A percentile compares a stretch with the other conserved stretches of the same genome.
These are phyloP conservation scores for Drosophila eugracilis DNA, from an alignment of 1,140 invertebrate species.

Conservation along the genomic window DNA sequence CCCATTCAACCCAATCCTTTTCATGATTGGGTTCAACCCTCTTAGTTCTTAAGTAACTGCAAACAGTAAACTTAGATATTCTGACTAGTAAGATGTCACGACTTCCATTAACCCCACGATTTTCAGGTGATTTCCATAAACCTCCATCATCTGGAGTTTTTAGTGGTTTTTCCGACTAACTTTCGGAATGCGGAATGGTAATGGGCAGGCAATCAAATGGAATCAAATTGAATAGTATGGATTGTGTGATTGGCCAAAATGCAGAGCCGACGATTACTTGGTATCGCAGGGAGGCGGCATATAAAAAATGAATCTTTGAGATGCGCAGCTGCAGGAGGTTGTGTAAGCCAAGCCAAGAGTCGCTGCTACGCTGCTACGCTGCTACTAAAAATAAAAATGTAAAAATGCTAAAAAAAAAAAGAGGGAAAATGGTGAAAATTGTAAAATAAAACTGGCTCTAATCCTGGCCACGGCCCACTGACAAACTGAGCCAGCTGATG, in stretches of 20 bases:
- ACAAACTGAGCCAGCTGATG: constrained; percentile 44
- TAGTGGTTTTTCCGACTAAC: not conserved
- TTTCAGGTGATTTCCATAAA: constrained; percentile 5
- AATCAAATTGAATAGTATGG: constrained; percentile 14
- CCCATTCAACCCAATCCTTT: too few species aligned
- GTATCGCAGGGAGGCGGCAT: constrained; percentile 4
- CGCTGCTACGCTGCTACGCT: too few species aligned
- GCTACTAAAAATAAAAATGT: constrained; percentile 5
- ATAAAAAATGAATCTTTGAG: constrained; percentile 4
- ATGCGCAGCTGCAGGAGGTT: constrained; percentile 46
- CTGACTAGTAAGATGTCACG: not conserved
- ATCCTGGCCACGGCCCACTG: constrained; percentile 61
- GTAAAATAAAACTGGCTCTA: constrained; percentile 51
- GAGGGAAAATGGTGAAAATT: constrained; percentile 3
- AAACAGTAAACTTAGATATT: not conserved
- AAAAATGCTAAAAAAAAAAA: not conserved
- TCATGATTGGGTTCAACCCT: not conserved
- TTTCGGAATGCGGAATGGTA: constrained; percentile 27
- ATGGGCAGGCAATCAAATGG: constrained; percentile 4
- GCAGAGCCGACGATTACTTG: constrained; percentile 5
- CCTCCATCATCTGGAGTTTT: not conserved
- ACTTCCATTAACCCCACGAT: constrained; percentile 14
- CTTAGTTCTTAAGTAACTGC: not conserved
- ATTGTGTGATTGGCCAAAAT: constrained; percentile 18
- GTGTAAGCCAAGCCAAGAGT: constrained; percentile 35